phyloP scores from a whole-genome alignment of 2,797 vertebrate genomes.

The Brachyrhaphis roseni region DNA sequence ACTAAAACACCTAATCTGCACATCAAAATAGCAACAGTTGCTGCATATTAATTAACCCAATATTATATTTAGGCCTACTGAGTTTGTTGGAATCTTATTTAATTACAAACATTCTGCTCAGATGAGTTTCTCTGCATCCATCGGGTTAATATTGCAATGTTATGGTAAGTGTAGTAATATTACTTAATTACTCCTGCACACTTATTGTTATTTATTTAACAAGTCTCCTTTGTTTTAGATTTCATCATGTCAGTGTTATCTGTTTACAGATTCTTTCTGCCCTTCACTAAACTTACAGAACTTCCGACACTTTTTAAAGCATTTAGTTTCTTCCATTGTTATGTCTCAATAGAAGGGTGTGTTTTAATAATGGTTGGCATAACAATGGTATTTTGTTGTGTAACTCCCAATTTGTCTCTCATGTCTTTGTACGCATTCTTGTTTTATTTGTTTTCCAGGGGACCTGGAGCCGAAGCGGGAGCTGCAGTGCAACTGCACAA shows the following conservation, averaged over 20 bases:
- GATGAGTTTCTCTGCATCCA: neutral
- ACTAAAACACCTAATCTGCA: neutral
- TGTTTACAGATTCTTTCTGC: neutral
- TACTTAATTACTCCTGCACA: neutral
- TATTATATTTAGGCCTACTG: neutral
- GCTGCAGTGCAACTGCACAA: constrained; percentile 90
- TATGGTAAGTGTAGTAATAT: neutral
- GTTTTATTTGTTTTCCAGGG: constrained; percentile 74
- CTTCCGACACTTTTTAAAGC: neutral
- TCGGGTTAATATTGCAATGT: neutral
- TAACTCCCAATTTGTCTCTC: neutral
- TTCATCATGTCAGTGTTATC: too few relatives aligned
- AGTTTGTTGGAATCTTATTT: neutral
- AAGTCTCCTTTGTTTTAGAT: neutral
- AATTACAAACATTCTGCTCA: neutral
- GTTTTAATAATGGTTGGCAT: neutral
- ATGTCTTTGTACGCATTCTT: constrained; percentile 13
- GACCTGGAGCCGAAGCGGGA: constrained; percentile 81
- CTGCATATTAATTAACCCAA: neutral
- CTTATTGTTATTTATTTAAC: neutral
- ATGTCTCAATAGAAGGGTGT: neutral
- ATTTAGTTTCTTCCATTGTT: neutral
- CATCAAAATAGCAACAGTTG: neutral
- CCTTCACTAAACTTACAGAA: neutral
- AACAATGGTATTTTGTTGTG: neutral